phyloP scores from a whole-genome alignment of 2,797 vertebrate genomes.

The Vespertilio murinus region DNA sequence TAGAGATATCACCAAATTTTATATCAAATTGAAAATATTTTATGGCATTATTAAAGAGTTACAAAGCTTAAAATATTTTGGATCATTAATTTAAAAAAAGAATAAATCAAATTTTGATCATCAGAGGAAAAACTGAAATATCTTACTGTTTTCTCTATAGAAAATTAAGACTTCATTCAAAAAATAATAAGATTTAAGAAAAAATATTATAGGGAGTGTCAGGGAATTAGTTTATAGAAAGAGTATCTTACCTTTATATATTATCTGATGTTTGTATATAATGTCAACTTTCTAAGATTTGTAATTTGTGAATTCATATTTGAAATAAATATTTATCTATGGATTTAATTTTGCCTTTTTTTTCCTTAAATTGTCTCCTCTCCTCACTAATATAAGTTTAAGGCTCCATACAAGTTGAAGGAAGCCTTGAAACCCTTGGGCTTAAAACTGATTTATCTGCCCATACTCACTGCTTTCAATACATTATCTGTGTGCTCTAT shows the following conservation, averaged over 20 bases:
- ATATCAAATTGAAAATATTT: neutral
- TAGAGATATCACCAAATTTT: neutral
- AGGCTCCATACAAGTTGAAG: neutral
- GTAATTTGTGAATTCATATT: neutral
- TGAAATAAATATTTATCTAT: neutral
- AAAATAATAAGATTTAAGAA: neutral
- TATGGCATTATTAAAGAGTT: neutral
- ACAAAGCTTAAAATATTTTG: neutral
- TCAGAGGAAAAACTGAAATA: neutral
- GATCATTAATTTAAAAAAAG: neutral
- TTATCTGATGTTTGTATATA: neutral
- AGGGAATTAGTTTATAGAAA: neutral
- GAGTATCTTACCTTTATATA: neutral
- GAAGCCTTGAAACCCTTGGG: fast-evolving
- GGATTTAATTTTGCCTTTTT: neutral
- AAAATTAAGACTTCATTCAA: neutral
- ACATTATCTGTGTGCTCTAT: neutral
- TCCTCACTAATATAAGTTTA: neutral
- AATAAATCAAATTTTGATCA: neutral
- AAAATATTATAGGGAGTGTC: neutral
- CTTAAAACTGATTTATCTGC: neutral
- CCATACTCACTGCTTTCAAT: fast-evolving
- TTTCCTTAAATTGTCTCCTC: neutral
- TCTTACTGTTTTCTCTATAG: neutral
- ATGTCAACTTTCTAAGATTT: neutral